These are phyloP conservation scores for Acrossocheilus wenchowensis DNA, from an alignment of 2,797 vertebrate species.

Conservation along the genomic window DNA sequence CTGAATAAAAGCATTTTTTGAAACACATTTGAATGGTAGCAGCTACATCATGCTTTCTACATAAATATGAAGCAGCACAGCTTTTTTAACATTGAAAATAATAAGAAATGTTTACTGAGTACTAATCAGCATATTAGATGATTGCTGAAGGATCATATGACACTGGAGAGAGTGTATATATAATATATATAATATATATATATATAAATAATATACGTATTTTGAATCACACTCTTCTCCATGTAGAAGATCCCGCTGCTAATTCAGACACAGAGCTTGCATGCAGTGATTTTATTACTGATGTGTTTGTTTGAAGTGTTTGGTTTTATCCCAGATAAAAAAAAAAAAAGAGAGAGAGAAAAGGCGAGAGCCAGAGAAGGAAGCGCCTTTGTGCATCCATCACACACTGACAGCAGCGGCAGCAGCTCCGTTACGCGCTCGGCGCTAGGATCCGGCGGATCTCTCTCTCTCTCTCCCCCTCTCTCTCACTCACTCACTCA, in stretches of 20 bases:
- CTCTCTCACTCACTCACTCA: constrained; percentile 47
- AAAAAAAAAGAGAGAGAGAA: no score
- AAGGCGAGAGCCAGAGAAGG: neutral
- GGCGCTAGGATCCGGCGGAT: constrained; percentile 85
- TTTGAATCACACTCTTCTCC: neutral
- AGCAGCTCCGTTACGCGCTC: neutral
- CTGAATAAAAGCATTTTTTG: neutral
- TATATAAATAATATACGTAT: no score
- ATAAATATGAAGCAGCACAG: neutral
- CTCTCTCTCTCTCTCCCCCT: constrained; percentile 52
- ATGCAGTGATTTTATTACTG: constrained; percentile 20
- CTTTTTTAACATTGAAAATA: neutral
- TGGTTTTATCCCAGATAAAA: constrained; percentile 19
- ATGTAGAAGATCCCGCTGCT: neutral
- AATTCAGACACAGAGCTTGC: neutral
- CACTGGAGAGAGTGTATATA: no score
- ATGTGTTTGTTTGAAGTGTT: constrained; percentile 18
- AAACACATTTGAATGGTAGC: neutral
- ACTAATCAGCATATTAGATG: neutral
- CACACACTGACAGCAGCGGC: constrained; percentile 12
- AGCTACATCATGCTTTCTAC: neutral
- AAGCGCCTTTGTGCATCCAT: constrained; percentile 25
- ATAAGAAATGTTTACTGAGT: neutral
- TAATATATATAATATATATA: no score
- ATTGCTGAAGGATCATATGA: neutral